phyloP scores from a whole-genome alignment of 2,797 vertebrate genomes.

The Gallinago stenura region DNA sequence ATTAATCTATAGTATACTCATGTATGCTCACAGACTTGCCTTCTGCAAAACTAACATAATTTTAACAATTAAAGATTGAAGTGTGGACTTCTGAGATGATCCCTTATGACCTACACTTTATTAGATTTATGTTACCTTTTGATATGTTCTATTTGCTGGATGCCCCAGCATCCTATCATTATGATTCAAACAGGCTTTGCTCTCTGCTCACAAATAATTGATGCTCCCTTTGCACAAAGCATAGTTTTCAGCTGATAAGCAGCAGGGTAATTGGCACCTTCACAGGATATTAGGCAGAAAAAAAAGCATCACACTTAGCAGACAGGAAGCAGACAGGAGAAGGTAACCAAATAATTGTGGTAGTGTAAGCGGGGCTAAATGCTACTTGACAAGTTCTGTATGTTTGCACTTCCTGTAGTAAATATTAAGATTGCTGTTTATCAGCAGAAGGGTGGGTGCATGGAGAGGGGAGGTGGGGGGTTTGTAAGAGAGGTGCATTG shows the following conservation, averaged over 20 bases:
- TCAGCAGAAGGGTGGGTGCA: neutral
- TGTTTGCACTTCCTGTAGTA: conserved; percentile 40
- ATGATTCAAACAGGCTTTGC: conserved; percentile 75
- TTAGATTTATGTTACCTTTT: conserved; percentile 77
- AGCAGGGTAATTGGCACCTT: conserved; percentile 79
- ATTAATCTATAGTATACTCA: conserved; percentile 47
- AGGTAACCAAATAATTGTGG: conserved; percentile 66
- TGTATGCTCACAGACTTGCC: neutral
- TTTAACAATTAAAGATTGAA: conserved; percentile 73
- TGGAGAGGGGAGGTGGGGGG: neutral
- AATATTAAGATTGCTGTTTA: conserved; percentile 50
- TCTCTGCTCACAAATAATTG: conserved; percentile 83
- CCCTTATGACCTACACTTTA: conserved; percentile 73
- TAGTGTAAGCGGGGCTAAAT: conserved; percentile 17
- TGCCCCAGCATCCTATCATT: conserved; percentile 74
- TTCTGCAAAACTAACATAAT: conserved; percentile 61
- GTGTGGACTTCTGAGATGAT: conserved; percentile 71
- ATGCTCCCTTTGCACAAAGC: conserved; percentile 78
- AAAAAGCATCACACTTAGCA: conserved; percentile 52
- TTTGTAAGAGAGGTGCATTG: neutral
- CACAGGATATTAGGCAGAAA: conserved; percentile 71
- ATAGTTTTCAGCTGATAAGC: conserved; percentile 81
- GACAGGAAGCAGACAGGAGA: conserved; percentile 67
- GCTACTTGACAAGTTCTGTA: conserved; percentile 28
- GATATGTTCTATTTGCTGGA: conserved; percentile 76